phyloP scores from a whole-genome alignment of 2,113 vertebrate species.

The Meriones unguiculatus region DNA sequence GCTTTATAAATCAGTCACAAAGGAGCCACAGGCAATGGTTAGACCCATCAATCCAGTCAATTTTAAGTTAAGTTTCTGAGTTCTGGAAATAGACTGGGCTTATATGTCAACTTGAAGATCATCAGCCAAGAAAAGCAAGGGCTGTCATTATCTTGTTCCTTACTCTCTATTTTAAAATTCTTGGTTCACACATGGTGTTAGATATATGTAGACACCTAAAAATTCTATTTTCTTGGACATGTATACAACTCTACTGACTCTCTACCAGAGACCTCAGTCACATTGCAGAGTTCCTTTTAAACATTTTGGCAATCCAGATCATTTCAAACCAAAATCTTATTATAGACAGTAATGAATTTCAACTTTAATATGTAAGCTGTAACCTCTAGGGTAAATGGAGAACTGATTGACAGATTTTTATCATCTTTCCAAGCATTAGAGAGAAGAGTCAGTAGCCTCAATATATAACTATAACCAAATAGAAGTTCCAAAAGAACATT shows the following conservation, averaged over 20 bases:
- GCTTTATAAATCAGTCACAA: not conserved
- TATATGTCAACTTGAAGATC: not conserved
- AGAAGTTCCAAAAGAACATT: not conserved
- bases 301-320: not conserved
- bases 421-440: slow-evolving; percentile 8
- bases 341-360: not conserved
- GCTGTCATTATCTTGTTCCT: not conserved
- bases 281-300: not conserved
- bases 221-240: not conserved
- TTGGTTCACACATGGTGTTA: not conserved
- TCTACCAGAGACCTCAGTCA: not conserved
- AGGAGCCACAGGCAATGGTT: not conserved
- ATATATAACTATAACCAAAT: not conserved
- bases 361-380: not conserved
- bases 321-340: not conserved
- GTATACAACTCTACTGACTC: not conserved
- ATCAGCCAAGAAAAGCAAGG: not conserved
- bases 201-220: not conserved
- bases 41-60: not conserved
- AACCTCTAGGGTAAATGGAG: not conserved
- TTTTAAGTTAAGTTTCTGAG: slow-evolving; percentile 28
- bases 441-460: not conserved
- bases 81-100: slow-evolving; percentile 7
- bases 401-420: slow-evolving; percentile 10
- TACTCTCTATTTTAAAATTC: not conserved